Evolutionary conservation across 2,113 vertebrate species (phyloP).

Genomic region (Colistium nudipinnis): DNA sequence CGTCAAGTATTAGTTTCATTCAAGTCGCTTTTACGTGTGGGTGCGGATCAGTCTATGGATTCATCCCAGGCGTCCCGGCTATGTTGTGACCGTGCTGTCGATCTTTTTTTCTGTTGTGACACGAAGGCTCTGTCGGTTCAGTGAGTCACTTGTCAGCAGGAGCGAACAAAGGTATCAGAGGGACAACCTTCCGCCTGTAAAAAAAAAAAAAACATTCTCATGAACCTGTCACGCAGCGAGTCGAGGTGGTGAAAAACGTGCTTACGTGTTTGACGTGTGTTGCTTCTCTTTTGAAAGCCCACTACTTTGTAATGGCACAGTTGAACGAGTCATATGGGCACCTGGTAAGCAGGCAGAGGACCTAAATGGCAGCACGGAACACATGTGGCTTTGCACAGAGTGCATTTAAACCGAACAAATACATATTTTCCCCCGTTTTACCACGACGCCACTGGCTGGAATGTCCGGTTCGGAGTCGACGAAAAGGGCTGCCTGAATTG

Average conservation of each 20-base stretch:
- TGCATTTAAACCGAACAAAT: conserved; percentile 42
- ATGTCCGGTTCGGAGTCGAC: conserved; percentile 23
- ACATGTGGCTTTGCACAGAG: conserved; percentile 42
- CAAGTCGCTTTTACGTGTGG: conserved; percentile 18
- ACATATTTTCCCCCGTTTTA: conserved; percentile 27
- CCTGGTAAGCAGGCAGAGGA: conserved; percentile 32
- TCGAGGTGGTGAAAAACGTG: neutral
- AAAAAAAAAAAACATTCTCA: conserved; percentile 18
- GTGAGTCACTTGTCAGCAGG: conserved; percentile 45
- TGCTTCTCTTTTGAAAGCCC: conserved; percentile 15
- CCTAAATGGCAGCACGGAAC: conserved; percentile 35
- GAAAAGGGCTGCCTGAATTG: conserved; percentile 8
- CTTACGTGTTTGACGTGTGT: conserved; percentile 6
- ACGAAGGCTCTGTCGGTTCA: conserved; percentile 48
- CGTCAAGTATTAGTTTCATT: conserved; percentile 42
- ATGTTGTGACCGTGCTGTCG: conserved; percentile 10
- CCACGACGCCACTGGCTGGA: conserved; percentile 38
- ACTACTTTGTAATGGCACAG: neutral
- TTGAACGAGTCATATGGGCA: conserved; percentile 10
- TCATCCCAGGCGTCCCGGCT: conserved; percentile 11
- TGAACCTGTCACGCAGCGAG: conserved; percentile 6
- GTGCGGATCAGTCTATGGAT: conserved; percentile 15
- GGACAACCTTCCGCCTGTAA: neutral
- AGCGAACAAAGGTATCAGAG: conserved; percentile 36
- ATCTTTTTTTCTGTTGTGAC: conserved; percentile 48